These are phyloP conservation scores for Antheraea mylitta DNA, from an alignment of 1,140 invertebrate genomes.

Conservation along the genomic window DNA sequence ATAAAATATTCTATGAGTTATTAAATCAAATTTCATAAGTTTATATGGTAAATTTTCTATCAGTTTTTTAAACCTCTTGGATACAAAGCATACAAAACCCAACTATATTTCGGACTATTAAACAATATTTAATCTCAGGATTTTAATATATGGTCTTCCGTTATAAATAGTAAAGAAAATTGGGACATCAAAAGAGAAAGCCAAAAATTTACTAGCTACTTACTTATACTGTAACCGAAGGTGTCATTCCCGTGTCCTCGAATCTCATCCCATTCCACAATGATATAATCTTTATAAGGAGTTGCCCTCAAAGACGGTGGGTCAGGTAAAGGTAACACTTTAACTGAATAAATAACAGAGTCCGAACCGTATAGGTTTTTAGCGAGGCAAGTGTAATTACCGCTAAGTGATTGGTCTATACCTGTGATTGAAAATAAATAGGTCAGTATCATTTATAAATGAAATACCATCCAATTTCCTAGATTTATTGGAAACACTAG, in stretches of 20 bases:
- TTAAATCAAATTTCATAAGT: no score
- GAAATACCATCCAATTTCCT: not conserved
- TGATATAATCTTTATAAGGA: conserved; percentile 82
- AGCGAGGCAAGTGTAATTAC: conserved; percentile 92
- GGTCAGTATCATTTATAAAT: not conserved
- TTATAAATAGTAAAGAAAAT: not conserved
- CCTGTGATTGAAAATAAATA: conserved; percentile 35
- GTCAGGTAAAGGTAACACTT: conserved; percentile 86
- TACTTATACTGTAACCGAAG: conserved; percentile 50
- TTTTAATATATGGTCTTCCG: no score
- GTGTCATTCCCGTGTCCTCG: conserved; percentile 45
- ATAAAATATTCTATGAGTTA: no score
- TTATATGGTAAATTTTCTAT: no score
- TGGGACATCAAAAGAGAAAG: not conserved
- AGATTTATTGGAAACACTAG: no score
- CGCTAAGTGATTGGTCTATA: conserved; percentile 83
- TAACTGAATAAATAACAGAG: conserved; percentile 87
- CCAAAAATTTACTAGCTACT: conserved; percentile 29
- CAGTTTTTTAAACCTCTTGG: no score
- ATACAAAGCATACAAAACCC: no score
- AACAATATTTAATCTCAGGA: no score
- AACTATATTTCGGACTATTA: no score
- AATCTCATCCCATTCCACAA: conserved; percentile 81
- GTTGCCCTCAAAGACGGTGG: conserved; percentile 82
- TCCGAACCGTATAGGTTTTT: conserved; percentile 91